Evolutionary conservation across 2,113 vertebrate species (phyloP), one percentile per base, ranked within the genome.

Genomic region (Larimichthys polyactis): DNA sequence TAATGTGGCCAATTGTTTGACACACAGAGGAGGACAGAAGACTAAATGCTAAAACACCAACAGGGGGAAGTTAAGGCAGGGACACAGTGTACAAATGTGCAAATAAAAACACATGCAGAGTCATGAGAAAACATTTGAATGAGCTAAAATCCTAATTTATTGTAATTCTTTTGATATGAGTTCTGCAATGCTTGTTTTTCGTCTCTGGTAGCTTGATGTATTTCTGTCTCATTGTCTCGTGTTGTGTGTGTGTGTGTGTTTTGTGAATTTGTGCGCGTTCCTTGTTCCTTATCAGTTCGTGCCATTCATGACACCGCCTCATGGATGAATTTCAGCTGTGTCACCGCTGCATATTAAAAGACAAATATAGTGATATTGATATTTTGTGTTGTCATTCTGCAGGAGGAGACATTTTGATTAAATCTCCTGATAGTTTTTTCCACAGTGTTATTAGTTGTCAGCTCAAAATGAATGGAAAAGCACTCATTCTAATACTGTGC

Each of bases 261-360:
- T 65, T 44, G 29, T 88, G 48, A 44, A 22, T 49, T 58, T 79
- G 60, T 83, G 57, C 55, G 22, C 43, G 16, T 40, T n/a, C 75
- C 19, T 81, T 84, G 71, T 58, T 51, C n/a, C n/a, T 78, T 74
- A 71, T 88, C 79, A 76, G 71, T 48, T 69, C 16, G 6, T 48
- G 79, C 49, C 75, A 52, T 78, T 63, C 72, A 60, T 81, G 51
- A 76, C 75, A 46, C 46, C 22, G 24, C 63, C 71, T 67, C 70
- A 29, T 72, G 29, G 73, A 74, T 59, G 49, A 70, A 64, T 75
- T 52, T 79, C 69, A 84, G 80, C 64, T 1, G 57, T 48, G 54
- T 79, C 84, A 60, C 75, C 16, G 71, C 83, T 74, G 82, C 72
- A 75, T 83, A 79, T 82, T 83, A 82, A 79, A 86, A 76, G 32